Evolutionary conservation across 2,888 invertebrate genomes (phyloP), one percentile per base, ranked within the genome.

Genomic region (Seira ritae): DNA sequence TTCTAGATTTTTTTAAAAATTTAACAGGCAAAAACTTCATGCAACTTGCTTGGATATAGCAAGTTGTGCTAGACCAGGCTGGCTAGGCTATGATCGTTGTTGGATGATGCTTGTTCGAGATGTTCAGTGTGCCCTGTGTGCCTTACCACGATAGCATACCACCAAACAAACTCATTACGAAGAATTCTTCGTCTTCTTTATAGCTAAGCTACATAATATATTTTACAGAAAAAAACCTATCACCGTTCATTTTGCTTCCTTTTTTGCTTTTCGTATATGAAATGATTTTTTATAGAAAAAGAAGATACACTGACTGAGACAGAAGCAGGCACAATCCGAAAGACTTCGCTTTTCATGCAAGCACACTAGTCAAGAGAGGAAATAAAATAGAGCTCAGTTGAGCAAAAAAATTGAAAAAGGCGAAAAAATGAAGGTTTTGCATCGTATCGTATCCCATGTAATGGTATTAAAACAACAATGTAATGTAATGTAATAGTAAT

Each of bases 151-250:
- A 12, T 42, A 42, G 42, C 42, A 60, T 60, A 60, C 60, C 60
- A 62, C 62, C 62, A 62, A 62, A 62, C 62, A 62, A 62, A 62
- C 62, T 62, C 62, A 62, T 62, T 62, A 62, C 62, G 10, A 42
- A 42, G 31, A 31, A 31, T 8, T 31, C 31, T 31, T 31, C 31
- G 2, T 62, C 15, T 50, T 50, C 62, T 31, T 31, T 8, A 10
- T 62, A 1, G 62, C n/a, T n/a, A n/a, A 62, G 22, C 62, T 19
- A n/a, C n/a, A n/a, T n/a, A n/a, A n/a, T n/a, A n/a, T n/a, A 62
- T 62, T 62, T 62, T 62, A 62, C 62, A 15, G 8, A 62, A 55
- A 55, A 62, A 62, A 62, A 20, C 19, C 20, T 60, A 60, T 17
- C 60, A 60, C 62, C 62, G 62, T 62, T 62, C 12, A 20, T 20